Conservation (phyloP, 1,140 invertebrate species). For the Coboldia fuscipes region DNA sequence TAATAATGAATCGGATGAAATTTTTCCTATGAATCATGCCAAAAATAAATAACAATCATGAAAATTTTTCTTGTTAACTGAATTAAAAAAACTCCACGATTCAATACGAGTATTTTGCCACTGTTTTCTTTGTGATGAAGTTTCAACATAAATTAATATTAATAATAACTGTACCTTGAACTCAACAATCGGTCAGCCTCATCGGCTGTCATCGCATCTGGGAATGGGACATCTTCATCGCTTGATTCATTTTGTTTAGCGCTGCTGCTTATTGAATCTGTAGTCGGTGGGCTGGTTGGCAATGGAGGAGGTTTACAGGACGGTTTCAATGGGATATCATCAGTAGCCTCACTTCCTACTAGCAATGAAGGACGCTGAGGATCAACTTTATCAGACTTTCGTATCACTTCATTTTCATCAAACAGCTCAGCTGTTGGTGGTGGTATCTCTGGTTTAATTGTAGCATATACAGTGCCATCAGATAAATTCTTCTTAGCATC, state of each 20-base stretch:
- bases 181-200: slow-evolving; percentile 65
- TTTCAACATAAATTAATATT: no score
- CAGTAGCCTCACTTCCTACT: not conserved
- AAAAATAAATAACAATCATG: no score
- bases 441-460: slow-evolving; percentile 15
- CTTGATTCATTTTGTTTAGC: slow-evolving; percentile 14
- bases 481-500: not conserved
- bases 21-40: not conserved
- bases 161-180: slow-evolving; percentile 36
- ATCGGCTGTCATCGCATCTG: slow-evolving; percentile 51
- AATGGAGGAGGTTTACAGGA: slow-evolving; percentile 9
- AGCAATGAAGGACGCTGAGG: not conserved
- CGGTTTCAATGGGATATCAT: slow-evolving; percentile 11
- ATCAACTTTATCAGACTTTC: not conserved
- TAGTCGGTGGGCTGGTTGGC: slow-evolving; percentile 2
- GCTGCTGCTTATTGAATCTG: no score
- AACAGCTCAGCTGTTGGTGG: slow-evolving; percentile 8
- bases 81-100: no score
- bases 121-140: no score
- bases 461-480: slow-evolving; percentile 13
- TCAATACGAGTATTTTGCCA: no score
- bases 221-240: slow-evolving; percentile 5
- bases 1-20: not conserved
- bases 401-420: slow-evolving; percentile 1
- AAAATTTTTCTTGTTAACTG: no score